Evolutionary conservation across 2,113 vertebrate species (phyloP), one percentile per base, ranked within the genome.

Genomic region (Paraplagusia blochii): DNA sequence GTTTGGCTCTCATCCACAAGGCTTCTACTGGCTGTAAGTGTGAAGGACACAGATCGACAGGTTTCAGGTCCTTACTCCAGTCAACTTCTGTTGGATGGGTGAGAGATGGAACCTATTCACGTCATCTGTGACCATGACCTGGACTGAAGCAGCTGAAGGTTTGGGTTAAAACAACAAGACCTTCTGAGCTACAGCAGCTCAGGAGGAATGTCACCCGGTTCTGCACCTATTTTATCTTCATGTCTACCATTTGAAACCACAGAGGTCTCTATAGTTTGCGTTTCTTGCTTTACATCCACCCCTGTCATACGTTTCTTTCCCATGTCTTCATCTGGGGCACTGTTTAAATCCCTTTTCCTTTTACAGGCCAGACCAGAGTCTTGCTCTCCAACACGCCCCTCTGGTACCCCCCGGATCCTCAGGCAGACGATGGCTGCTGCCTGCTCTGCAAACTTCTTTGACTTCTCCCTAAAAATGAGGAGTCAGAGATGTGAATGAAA

Each of bases 401-500:
- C 95, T 0, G 94, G 92, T 11, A 98, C 65, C 1, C 93, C 93
- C 35, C 93, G 53, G 0, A 90, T 85, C 29, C 93, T 89, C 53
- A 99, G 89, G 58, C 95, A 98, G 14, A 96, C 95, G 2, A 98
- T 77, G 53, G 97, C 95, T 0, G 96, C 93, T 13, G 95, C 91
- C 76, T 99, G 97, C 40, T 99, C 95, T 0, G 96, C 96, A 52
- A 94, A 90, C 53, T 96, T 98, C 90, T 99, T 99, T 0, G 96
- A 98, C 80, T 99, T 99, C 76, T 98, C 95, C 96, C 96, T 99
- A 81, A 63, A 69, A 15, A 46, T 34, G 9, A 40, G 4, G 11
- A 40, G 38, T 40, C 10, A 1, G 56, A 15, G n/a, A 43, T n/a
- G 4, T n/a, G 6, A 38, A 38, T 9, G 36, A 11, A 2, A 10